A percentile compares a stretch with the other conserved stretches of the same genome.
Evolutionary conservation across 2,113 vertebrate genomes (phyloP).

Genomic region (Callaeas wilsoni): DNA sequence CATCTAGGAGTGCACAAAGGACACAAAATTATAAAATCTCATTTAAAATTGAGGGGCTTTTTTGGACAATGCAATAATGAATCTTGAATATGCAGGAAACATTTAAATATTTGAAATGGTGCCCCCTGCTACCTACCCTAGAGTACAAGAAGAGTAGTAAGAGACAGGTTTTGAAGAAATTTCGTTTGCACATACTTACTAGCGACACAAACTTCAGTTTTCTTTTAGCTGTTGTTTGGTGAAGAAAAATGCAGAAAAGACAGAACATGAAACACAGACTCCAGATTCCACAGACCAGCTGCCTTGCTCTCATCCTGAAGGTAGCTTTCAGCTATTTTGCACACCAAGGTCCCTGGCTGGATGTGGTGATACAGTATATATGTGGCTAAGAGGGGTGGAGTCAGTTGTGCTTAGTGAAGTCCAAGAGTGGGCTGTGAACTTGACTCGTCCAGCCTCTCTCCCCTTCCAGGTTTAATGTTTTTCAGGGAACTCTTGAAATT

Average conservation of each 20-base stretch:
- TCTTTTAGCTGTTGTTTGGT: slow-evolving; percentile 30
- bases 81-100: not conserved
- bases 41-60: not conserved
- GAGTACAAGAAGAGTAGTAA: not conserved
- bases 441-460: not conserved
- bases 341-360: not conserved
- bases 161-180: not conserved
- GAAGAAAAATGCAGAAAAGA: slow-evolving; percentile 34
- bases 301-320: slow-evolving; percentile 29
- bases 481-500: not conserved
- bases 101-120: not conserved
- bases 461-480: not conserved
- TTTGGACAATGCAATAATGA: not conserved
- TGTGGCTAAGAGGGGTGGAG: slow-evolving; percentile 5
- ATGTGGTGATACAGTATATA: not conserved
- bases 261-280: slow-evolving; percentile 25
- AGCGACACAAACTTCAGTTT: slow-evolving; percentile 67
- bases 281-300: slow-evolving; percentile 31
- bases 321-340: not conserved
- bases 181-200: slow-evolving; percentile 53
- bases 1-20: not conserved
- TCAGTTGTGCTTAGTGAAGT: not conserved
- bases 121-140: not conserved
- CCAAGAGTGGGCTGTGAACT: not conserved
- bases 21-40: not conserved